phyloP scores from a whole-genome alignment of 2,113 vertebrate species.

The Vicugna pacos region DNA sequence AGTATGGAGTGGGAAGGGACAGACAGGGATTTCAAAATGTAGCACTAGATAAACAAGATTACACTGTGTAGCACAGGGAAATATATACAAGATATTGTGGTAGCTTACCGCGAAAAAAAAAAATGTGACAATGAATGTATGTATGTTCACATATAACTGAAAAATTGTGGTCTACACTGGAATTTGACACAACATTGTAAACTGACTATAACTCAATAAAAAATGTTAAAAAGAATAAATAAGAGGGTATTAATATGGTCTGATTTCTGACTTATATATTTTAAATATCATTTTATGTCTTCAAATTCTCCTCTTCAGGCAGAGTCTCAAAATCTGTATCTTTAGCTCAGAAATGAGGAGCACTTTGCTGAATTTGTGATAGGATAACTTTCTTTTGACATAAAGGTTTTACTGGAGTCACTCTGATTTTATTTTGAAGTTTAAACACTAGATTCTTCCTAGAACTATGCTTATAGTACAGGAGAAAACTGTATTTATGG shows the following conservation, averaged over 20 bases:
- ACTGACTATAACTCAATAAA: no score
- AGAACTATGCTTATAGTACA: slow-evolving; percentile 39
- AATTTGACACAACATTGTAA: no score
- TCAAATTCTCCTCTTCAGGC: background rate
- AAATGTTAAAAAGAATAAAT: no score
- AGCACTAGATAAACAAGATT: no score
- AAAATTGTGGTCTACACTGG: no score
- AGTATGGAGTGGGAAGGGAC: no score
- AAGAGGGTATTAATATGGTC: background rate
- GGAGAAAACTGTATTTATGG: background rate
- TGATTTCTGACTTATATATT: slow-evolving; percentile 7
- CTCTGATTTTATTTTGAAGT: slow-evolving; percentile 40
- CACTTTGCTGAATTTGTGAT: background rate
- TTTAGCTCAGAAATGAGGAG: background rate
- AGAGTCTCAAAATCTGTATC: slow-evolving; percentile 5
- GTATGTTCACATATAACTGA: no score
- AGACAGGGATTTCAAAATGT: no score
- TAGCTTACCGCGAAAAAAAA: no score
- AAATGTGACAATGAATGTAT: no score
- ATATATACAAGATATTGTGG: no score
- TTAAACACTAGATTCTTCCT: slow-evolving; percentile 21
- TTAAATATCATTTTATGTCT: slow-evolving; percentile 43
- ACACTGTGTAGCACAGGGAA: no score
- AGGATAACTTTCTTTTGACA: slow-evolving; percentile 42
- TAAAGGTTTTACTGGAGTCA: background rate